Conservation (phyloP, 2,797 vertebrate species). For the Characodon lateralis region DNA sequence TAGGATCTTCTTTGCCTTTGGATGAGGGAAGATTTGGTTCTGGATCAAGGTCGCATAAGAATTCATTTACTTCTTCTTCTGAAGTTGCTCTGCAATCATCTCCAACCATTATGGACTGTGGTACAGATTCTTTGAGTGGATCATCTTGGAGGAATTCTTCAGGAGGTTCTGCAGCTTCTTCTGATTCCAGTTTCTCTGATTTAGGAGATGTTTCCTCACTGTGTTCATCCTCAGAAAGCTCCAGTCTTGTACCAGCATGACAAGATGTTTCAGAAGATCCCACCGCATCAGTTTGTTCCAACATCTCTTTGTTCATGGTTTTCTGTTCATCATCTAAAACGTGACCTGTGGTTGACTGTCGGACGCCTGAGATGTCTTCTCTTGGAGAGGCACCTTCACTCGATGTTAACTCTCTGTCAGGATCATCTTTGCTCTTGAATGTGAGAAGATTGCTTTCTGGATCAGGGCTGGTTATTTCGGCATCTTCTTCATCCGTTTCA, state of each 20-base stretch:
- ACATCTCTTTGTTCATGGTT: not conserved
- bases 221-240: not conserved
- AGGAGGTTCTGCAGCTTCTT: not conserved
- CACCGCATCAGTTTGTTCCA: not conserved
- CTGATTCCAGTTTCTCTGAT: not conserved
- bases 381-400: not conserved
- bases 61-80: too few species aligned
- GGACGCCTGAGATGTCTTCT: not conserved
- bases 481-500: too few species aligned
- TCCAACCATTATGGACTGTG: not conserved
- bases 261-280: not conserved
- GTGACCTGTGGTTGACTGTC: not conserved
- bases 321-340: not conserved
- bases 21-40: not conserved
- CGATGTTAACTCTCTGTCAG: not conserved
- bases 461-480: not conserved
- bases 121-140: not conserved
- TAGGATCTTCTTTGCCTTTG: not conserved
- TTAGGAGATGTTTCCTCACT: slow-evolving; percentile 1
- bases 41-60: not conserved
- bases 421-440: not conserved
- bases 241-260: not conserved
- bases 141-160: not conserved
- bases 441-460: not conserved
- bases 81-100: not conserved